Evolutionary conservation across 2,888 invertebrate genomes (phyloP), one percentile per base, ranked within the genome.

Genomic region (Cerastis leucographa): DNA sequence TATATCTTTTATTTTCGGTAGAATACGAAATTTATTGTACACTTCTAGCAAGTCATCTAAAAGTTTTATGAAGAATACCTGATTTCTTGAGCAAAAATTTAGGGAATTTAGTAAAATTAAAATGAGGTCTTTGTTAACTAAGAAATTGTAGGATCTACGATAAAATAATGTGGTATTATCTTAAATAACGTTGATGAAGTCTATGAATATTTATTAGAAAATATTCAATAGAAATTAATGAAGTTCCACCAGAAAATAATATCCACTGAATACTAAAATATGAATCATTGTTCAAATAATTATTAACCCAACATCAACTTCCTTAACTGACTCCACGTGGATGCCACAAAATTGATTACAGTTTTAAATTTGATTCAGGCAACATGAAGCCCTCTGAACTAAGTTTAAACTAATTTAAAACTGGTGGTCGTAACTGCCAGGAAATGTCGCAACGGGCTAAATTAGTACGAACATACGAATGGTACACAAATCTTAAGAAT

Each of bases 361-460:
- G 71, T 81, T 85, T 78, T 66, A 71, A 83, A 80, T 87, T 83
- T 65, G 68, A 85, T 85, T 81, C 65, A 14, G 71, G 51, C 42
- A 69, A 70, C 74, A 64, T 54, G 61, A 74, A 84, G 70, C 74
- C 80, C 61, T 74, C 77, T 76, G 83, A 71, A 69, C 66, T 40
- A 84, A 88, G 71, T 83, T 87, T 81, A 80, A 85, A 88, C 85
- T 81, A 82, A 86, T 83, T 79, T 71, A 72, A 61, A 81, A 81
- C 78, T 81, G 75, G 66, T 46, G 75, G 64, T 71, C 65, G 76
- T 68, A 77, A 76, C 71, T 77, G 73, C 64, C 70, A 62, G 66
- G n/a, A 73, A 66, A 56, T 78, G 78, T 74, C 54, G 35, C 66
- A 12, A 44, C 17, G 56, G 35, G 72, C 64, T 72, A 75, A 79